These are phyloP conservation scores for Vanacampus margaritifer DNA, from an alignment of 2,113 vertebrate genomes.

Conservation along the genomic window DNA sequence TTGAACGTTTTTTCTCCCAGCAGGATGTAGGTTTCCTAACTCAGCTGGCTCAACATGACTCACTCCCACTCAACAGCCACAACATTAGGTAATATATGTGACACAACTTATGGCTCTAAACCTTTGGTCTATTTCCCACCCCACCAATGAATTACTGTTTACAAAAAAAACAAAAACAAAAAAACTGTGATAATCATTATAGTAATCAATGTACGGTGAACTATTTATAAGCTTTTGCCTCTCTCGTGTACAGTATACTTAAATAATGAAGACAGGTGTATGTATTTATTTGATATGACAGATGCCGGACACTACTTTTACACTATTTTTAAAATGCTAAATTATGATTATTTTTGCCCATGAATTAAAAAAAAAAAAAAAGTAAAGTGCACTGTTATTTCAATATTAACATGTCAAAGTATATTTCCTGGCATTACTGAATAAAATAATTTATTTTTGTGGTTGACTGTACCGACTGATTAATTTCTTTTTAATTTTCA, in stretches of 20 bases:
- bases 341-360: neutral
- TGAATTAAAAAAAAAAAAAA: neutral
- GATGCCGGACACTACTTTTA: neutral
- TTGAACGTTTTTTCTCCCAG: constrained; percentile 8
- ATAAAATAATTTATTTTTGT: neutral
- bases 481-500: neutral
- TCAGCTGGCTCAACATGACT: neutral
- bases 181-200: neutral
- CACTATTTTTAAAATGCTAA: neutral
- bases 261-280: neutral
- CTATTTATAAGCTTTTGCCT: neutral
- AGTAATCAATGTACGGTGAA: too few relatives aligned
- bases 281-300: neutral
- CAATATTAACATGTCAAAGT: neutral
- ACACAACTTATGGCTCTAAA: neutral
- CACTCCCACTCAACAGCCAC: neutral
- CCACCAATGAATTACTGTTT: neutral
- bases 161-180: neutral
- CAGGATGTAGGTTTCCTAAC: neutral
- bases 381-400: neutral
- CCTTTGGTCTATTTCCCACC: neutral
- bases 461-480: neutral
- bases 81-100: neutral
- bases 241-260: neutral
- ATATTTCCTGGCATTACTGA: neutral